phyloP scores from a whole-genome alignment of 2,113 vertebrate genomes.

The Anguilla rostrata region DNA sequence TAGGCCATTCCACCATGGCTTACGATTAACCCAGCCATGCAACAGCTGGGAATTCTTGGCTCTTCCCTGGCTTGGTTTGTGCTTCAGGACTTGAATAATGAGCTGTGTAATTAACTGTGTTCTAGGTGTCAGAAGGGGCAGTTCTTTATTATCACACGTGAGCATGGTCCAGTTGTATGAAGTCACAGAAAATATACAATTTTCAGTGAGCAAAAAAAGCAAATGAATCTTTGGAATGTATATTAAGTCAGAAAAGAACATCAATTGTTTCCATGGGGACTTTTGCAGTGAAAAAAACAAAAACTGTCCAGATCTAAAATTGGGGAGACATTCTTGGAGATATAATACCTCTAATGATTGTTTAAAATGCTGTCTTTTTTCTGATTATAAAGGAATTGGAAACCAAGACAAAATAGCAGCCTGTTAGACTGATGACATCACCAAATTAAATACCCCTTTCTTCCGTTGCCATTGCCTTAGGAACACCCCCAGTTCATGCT shows the following conservation, averaged over 20 bases:
- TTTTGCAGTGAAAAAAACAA: not conserved
- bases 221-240: not conserved
- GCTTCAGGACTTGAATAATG: not conserved
- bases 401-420: conserved; percentile 38
- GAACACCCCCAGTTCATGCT: not conserved
- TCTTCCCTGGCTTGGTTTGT: not conserved
- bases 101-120: not conserved
- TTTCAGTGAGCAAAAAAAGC: not conserved
- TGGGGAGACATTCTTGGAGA: not conserved
- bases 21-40: not conserved
- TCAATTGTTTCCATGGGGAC: not conserved
- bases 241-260: not conserved
- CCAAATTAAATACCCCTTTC: conserved; percentile 16
- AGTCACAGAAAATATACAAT: not conserved
- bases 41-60: not conserved
- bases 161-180: not conserved
- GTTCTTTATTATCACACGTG: not conserved
- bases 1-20: not conserved
- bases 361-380: conserved; percentile 1
- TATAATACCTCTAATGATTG: not conserved
- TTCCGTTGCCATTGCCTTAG: not conserved
- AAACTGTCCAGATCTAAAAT: not conserved
- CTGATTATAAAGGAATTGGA: conserved; percentile 33
- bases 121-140: no score
- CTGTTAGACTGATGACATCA: conserved; percentile 32